A percentile compares a stretch with the other conserved stretches of the same genome.
Conservation (phyloP, 2,797 vertebrate genomes). For the Pelodytes ibericus region DNA sequence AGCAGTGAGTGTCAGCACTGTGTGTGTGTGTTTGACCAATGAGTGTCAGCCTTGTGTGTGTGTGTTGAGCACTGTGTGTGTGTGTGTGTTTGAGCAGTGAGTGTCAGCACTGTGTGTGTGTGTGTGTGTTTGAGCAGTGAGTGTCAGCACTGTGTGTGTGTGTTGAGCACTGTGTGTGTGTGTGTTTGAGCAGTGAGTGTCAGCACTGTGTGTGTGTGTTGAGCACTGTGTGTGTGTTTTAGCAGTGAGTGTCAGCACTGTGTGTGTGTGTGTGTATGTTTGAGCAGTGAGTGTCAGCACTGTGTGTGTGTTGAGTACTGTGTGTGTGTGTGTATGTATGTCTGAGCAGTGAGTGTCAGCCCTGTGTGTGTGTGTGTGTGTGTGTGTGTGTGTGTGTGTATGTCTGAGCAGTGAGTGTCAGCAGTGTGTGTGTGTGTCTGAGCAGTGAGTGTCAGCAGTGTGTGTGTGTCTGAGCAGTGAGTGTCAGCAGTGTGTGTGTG, state of each 20-base stretch:
- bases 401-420: background rate
- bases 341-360: background rate
- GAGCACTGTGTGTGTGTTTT: background rate
- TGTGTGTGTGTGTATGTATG: constrained; percentile 1
- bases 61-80: background rate
- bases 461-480: background rate
- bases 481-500: background rate
- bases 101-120: background rate
- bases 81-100: background rate
- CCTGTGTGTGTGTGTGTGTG: too few species aligned
- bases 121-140: background rate
- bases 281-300: background rate
- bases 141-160: background rate
- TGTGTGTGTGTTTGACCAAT: background rate
- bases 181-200: constrained; percentile 4
- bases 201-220: too few species aligned
- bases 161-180: background rate
- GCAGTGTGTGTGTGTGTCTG: background rate
- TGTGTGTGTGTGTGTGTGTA: background rate
- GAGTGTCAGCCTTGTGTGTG: background rate
- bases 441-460: background rate
- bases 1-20: background rate
- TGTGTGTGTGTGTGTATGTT: background rate
- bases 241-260: background rate
- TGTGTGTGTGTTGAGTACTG: background rate